A percentile compares a stretch with the other conserved stretches of the same genome.
phyloP scores from a whole-genome alignment of 2,888 invertebrate species.

The Oasisia sp. region DNA sequence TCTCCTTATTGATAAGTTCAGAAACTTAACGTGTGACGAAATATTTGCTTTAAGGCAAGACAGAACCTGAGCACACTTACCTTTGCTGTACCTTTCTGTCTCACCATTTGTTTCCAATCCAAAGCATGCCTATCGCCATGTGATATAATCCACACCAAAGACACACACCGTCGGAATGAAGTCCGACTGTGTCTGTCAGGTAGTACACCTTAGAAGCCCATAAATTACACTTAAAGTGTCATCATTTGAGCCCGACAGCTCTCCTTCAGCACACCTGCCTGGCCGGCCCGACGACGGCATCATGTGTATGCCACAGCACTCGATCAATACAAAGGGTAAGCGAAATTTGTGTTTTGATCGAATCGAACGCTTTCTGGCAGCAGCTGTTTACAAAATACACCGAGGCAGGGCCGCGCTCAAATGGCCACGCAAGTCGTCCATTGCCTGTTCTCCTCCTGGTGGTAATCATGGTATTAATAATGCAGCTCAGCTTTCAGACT shows the following conservation, averaged over 20 bases:
- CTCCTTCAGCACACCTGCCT: background rate
- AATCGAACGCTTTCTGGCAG: background rate
- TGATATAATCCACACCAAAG: background rate
- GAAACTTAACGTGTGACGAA: background rate
- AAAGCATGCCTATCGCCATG: background rate
- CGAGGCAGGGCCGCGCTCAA: background rate
- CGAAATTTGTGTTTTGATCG: background rate
- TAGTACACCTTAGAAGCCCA: background rate
- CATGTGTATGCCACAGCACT: background rate
- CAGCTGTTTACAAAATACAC: slow-evolving; percentile 17
- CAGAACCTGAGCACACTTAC: background rate
- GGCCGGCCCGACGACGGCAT: background rate
- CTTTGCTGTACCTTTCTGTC: background rate
- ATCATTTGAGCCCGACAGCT: background rate
- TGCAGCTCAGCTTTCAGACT: background rate
- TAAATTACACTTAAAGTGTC: background rate
- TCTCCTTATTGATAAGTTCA: background rate
- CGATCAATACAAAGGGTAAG: background rate
- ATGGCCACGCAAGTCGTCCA: background rate
- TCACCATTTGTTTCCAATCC: background rate
- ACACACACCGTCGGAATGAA: background rate
- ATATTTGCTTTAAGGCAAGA: background rate
- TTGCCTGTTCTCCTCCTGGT: background rate
- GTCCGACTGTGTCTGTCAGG: background rate
- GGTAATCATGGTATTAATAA: background rate